A percentile compares a stretch with the other conserved stretches of the same genome.
Evolutionary conservation across 2,113 vertebrate species (phyloP).

Genomic region (Ammospiza caudacuta): DNA sequence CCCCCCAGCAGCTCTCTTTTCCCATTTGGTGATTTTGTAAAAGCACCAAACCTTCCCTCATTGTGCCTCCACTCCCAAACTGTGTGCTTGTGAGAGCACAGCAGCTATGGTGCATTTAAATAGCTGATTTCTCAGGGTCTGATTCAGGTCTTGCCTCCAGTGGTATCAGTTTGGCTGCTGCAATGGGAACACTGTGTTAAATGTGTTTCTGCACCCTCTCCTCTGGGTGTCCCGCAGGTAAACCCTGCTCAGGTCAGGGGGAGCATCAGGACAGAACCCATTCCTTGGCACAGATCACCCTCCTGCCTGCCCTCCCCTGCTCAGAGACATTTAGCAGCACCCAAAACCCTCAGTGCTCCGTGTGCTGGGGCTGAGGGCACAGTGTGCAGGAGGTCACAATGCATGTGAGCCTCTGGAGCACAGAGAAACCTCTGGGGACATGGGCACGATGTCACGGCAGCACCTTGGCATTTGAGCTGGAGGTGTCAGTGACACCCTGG

Average conservation of each 20-base stretch:
- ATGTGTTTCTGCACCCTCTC: neutral
- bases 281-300: neutral
- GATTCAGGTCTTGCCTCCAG: too few relatives aligned
- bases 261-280: neutral
- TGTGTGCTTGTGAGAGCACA: neutral
- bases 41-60: neutral
- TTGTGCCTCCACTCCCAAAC: neutral
- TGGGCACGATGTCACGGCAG: fast-evolving
- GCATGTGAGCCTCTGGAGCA: neutral
- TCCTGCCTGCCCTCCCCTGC: neutral
- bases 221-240: neutral
- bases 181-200: too few relatives aligned
- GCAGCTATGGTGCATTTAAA: neutral
- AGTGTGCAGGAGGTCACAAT: fast-evolving
- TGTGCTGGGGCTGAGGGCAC: neutral
- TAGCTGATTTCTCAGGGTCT: too few relatives aligned
- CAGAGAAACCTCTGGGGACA: neutral
- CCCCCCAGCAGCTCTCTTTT: neutral
- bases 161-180: too few relatives aligned
- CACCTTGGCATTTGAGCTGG: neutral
- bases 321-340: neutral
- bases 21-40: neutral
- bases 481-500: fast-evolving
- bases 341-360: fast-evolving
- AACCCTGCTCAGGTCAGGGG: neutral